phyloP scores from a whole-genome alignment of 2,888 invertebrate species.

The Megaustenia siamemsis region DNA sequence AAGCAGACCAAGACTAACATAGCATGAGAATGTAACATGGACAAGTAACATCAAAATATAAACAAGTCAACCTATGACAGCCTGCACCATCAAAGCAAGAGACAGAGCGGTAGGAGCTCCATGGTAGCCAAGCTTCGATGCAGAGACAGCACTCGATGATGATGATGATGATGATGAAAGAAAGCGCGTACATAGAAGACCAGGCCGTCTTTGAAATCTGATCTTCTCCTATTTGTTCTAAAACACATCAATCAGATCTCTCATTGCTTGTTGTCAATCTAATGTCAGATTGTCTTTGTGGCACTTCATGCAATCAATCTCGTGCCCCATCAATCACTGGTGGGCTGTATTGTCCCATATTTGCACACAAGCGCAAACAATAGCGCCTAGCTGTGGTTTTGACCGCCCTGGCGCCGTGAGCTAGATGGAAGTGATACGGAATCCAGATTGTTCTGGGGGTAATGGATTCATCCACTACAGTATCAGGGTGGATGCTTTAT shows the following conservation, averaged over 20 bases:
- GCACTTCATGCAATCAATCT: conserved; percentile 76
- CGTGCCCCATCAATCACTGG: conserved; percentile 74
- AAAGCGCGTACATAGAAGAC: no score
- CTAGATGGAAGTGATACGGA: not conserved
- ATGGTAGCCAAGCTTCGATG: no score
- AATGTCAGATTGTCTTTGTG: conserved; percentile 75
- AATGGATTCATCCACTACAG: no score
- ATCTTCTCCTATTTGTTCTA: conserved; percentile 74
- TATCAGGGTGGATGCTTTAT: no score
- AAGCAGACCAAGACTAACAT: no score
- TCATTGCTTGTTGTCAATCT: conserved; percentile 78
- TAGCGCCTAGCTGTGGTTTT: conserved; percentile 67
- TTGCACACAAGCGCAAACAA: conserved; percentile 77
- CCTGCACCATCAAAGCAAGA: no score
- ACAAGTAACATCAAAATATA: no score
- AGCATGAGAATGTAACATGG: no score
- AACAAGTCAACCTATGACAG: no score
- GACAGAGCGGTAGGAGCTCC: no score
- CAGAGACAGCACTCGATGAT: no score
- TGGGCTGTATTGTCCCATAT: conserved; percentile 76
- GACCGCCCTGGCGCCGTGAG: not conserved
- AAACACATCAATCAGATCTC: conserved; percentile 77
- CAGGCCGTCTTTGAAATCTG: conserved; percentile 25
- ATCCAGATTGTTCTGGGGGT: not conserved
- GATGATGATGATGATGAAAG: no score